phyloP scores from a whole-genome alignment of 2,797 vertebrate genomes.

The Catostomus latipinnis region DNA sequence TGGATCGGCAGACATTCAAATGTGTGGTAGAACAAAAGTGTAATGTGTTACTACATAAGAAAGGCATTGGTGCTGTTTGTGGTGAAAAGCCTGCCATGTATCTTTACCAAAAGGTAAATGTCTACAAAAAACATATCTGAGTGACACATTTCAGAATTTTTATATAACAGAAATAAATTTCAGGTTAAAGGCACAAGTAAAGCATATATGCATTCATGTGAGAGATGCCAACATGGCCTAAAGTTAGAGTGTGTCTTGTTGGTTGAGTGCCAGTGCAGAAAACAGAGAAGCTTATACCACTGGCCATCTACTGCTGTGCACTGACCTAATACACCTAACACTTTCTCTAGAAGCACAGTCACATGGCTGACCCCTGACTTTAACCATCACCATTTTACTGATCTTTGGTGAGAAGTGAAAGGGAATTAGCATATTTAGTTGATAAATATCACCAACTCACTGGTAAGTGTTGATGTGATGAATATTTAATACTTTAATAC shows the following conservation, averaged over 20 bases:
- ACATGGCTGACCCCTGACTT: constrained; percentile 11
- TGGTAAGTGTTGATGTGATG: background rate
- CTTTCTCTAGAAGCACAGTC: background rate
- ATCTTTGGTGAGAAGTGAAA: background rate
- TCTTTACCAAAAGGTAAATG: background rate
- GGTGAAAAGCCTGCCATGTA: background rate
- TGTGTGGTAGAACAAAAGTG: background rate
- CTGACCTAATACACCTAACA: background rate
- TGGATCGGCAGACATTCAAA: background rate
- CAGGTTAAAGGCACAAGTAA: background rate
- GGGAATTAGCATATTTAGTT: background rate
- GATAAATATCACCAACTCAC: no score
- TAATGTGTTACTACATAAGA: background rate
- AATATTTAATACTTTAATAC: background rate
- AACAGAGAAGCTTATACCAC: background rate
- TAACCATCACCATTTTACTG: background rate
- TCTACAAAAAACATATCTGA: background rate
- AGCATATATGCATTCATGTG: background rate
- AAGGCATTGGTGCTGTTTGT: background rate
- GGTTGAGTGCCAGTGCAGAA: background rate
- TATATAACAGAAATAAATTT: background rate
- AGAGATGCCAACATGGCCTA: background rate
- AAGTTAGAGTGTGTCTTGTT: background rate
- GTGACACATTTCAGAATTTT: background rate
- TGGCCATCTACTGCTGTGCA: background rate